phyloP scores from a whole-genome alignment of 2,113 vertebrate species.

The Sinocyclocheilus rhinocerous region DNA sequence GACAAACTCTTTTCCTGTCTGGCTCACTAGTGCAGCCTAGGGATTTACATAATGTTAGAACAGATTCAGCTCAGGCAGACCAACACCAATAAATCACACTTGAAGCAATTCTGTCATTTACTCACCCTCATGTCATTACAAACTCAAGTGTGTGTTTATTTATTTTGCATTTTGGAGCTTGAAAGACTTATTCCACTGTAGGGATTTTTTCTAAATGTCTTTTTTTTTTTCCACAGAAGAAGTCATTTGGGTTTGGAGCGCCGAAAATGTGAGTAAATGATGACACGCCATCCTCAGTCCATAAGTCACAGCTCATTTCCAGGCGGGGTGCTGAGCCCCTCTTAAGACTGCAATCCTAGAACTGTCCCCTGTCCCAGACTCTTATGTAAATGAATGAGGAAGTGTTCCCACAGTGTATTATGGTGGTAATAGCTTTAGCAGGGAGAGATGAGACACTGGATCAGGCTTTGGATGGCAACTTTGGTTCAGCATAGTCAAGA shows the following conservation, averaged over 20 bases:
- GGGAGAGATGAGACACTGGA: neutral
- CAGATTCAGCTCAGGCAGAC: conserved; percentile 62
- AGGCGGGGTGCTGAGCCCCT: neutral
- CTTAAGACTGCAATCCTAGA: neutral
- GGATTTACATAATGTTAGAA: conserved; percentile 66
- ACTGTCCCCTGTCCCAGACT: neutral
- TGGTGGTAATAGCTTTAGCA: conserved; percentile 24
- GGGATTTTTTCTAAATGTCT: neutral
- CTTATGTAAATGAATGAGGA: neutral
- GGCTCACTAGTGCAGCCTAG: conserved; percentile 58
- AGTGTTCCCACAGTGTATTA: neutral
- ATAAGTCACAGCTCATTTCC: neutral
- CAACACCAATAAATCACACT: conserved; percentile 67
- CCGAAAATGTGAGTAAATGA: neutral
- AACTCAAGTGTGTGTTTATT: conserved; percentile 26
- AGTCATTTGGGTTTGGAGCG: neutral
- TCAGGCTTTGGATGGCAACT: conserved; percentile 36
- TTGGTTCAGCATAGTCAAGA: conserved; percentile 10
- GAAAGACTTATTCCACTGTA: no score
- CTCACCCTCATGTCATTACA: conserved; percentile 33
- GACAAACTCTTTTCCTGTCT: conserved; percentile 44
- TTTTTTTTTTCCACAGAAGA: neutral
- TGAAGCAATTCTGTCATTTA: conserved; percentile 5
- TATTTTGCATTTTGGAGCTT: neutral
- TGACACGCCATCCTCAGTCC: neutral